Conservation (phyloP, 2,888 invertebrate genomes). For the Ormia ochracea region DNA sequence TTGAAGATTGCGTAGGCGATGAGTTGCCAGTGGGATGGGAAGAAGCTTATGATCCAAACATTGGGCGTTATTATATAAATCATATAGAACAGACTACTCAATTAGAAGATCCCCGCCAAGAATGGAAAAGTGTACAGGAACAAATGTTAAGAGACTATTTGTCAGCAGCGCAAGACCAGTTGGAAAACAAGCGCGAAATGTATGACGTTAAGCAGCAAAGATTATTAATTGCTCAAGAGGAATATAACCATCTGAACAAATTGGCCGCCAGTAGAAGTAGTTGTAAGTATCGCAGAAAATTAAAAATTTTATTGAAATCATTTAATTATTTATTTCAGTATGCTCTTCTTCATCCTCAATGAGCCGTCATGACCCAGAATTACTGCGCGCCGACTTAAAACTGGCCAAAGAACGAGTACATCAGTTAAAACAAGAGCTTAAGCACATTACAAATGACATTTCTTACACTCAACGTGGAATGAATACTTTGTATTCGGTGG, state of each 20-base stretch:
- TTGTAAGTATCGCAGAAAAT: slow-evolving; percentile 81
- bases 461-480: slow-evolving; percentile 94
- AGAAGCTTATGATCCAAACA: slow-evolving; percentile 94
- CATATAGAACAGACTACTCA: slow-evolving; percentile 97
- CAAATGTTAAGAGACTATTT: slow-evolving; percentile 97
- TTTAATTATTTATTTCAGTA: slow-evolving; percentile 72
- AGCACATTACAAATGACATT: slow-evolving; percentile 94
- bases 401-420: slow-evolving; percentile 92
- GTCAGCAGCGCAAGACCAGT: slow-evolving; percentile 94
- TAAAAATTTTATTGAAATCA: neutral
- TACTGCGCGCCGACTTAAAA: slow-evolving; percentile 93
- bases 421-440: slow-evolving; percentile 90
- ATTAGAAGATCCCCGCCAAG: slow-evolving; percentile 95
- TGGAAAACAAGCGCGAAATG: slow-evolving; percentile 98
- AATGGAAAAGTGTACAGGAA: slow-evolving; percentile 98
- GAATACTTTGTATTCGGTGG: slow-evolving; percentile 86
- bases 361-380: slow-evolving; percentile 95
- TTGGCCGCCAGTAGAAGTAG: slow-evolving; percentile 93
- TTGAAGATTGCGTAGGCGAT: slow-evolving; percentile 98
- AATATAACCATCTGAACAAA: slow-evolving; percentile 94
- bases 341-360: slow-evolving; percentile 93
- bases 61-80: slow-evolving; percentile 97
- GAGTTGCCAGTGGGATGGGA: slow-evolving; percentile 98
- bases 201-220: slow-evolving; percentile 96
- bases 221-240: slow-evolving; percentile 94